A percentile compares a stretch with the other conserved stretches of the same genome.
Conservation (phyloP, 2,797 vertebrate genomes). For the Lacerta bilineata region DNA sequence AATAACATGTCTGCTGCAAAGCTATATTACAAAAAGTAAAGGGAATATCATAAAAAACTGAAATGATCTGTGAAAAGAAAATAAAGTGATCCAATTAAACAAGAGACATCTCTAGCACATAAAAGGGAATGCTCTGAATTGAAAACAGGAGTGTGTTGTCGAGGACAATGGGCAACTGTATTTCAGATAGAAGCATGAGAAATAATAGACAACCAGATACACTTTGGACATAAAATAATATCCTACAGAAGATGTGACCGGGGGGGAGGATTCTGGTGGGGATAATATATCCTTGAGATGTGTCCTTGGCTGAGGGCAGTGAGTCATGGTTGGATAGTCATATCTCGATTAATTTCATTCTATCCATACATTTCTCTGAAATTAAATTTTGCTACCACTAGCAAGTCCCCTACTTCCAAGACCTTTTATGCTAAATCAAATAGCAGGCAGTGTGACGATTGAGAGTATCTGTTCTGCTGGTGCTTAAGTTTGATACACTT, state of each 20-base stretch:
- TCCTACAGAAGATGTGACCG: constrained; percentile 9
- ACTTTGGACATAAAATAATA: constrained; percentile 32
- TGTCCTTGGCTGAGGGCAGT: constrained; percentile 41
- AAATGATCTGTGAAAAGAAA: constrained; percentile 51
- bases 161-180: constrained; percentile 39
- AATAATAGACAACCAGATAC: constrained; percentile 52
- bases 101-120: constrained; percentile 26
- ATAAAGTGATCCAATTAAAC: constrained; percentile 54
- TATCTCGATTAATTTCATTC: constrained; percentile 47
- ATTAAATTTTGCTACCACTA: constrained; percentile 48
- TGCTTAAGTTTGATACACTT: constrained; percentile 25
- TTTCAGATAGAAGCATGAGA: constrained; percentile 45
- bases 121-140: constrained; percentile 38
- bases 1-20: constrained; percentile 46
- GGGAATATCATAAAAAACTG: constrained; percentile 53
- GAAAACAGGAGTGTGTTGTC: constrained; percentile 46
- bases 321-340: constrained; percentile 34
- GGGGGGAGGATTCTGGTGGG: constrained; percentile 39
- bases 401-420: background rate
- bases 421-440: constrained; percentile 29
- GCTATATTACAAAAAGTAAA: constrained; percentile 38
- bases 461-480: constrained; percentile 48
- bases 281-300: constrained; percentile 41
- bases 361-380: constrained; percentile 48
- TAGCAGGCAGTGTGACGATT: constrained; percentile 27